Evolutionary conservation across 1,140 invertebrate genomes (phyloP), one percentile per base, ranked within the genome.

Genomic region (Drosophila quadrilineata): DNA sequence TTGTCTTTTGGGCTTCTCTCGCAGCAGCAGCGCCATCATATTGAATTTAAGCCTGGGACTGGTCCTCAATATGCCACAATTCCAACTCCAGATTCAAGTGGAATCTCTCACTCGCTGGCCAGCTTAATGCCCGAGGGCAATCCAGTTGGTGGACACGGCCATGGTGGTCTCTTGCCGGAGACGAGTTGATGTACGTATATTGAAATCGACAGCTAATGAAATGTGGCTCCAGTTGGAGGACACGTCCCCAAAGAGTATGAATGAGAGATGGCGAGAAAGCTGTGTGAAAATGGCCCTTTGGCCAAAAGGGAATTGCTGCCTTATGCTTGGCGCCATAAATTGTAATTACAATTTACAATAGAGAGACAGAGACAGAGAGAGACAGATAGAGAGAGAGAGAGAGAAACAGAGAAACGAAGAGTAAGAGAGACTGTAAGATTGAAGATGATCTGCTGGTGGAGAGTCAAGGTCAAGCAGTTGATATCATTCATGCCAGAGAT

Each of bases 201-300:
- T 53, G 63, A 62, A 53, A 46, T 60, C 63, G 63, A 66, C 63
- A 66, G 63, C 63, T 66, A 66, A 66, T 66, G 63, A 66, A 66
- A 66, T 66, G 46, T 52, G 49, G 45, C 63, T 28, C 38, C 38
- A 35, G 46, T 50, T 49, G 43, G 35, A 35, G 33, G 17, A 52
- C 17, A 50, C 21, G 46, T 36, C 41, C 43, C 45, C 21, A 38
- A 46, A 35, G 59, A 24, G n/a, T 5, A 2, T 8, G 33, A 29
- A 5, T 9, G 2, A 33, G 31, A 33, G 31, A 1, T 35, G 14
- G 2, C 5, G 2, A 35, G 8, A 16, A 14, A 16, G 6, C n/a
- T n/a, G n/a, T n/a, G n/a, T n/a, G 33, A 6, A 16, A 35, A 35
- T 35, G n/a, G n/a, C n/a, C n/a, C n/a, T n/a, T n/a, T n/a, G n/a